Evolutionary conservation across 2,888 invertebrate species (phyloP).

Genomic region (Idaea straminata): DNA sequence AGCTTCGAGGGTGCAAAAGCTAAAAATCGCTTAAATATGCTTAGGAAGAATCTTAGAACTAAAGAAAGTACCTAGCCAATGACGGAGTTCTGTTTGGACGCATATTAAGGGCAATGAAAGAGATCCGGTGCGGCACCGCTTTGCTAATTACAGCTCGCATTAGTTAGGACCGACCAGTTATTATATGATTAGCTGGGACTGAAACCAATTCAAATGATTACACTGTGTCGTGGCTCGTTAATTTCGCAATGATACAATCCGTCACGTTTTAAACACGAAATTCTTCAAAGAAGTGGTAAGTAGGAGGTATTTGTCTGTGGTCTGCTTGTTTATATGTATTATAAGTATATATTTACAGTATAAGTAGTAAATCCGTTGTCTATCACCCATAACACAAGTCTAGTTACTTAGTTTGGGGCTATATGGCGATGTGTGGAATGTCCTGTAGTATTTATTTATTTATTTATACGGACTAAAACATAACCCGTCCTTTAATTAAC

Average conservation of each 20-base stretch:
- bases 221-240: background rate
- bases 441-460: no score
- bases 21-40: background rate
- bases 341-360: no score
- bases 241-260: background rate
- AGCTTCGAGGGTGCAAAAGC: no score
- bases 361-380: no score
- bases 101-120: constrained; percentile 60
- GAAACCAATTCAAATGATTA: constrained; percentile 43
- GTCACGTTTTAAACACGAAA: background rate
- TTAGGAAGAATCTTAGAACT: background rate
- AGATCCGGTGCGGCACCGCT: constrained; percentile 53
- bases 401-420: no score
- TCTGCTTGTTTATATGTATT: no score
- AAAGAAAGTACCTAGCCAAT: constrained; percentile 24
- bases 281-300: background rate
- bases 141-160: constrained; percentile 62
- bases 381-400: no score
- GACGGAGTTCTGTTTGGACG: constrained; percentile 33
- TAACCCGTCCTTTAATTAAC: no score
- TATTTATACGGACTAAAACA: no score
- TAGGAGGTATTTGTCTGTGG: no score
- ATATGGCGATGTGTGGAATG: no score
- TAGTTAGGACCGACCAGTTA: constrained; percentile 48
- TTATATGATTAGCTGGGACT: constrained; percentile 39